Evolutionary conservation across 2,797 vertebrate genomes (phyloP), one percentile per base, ranked within the genome.

Genomic region (Galago senegalensis): DNA sequence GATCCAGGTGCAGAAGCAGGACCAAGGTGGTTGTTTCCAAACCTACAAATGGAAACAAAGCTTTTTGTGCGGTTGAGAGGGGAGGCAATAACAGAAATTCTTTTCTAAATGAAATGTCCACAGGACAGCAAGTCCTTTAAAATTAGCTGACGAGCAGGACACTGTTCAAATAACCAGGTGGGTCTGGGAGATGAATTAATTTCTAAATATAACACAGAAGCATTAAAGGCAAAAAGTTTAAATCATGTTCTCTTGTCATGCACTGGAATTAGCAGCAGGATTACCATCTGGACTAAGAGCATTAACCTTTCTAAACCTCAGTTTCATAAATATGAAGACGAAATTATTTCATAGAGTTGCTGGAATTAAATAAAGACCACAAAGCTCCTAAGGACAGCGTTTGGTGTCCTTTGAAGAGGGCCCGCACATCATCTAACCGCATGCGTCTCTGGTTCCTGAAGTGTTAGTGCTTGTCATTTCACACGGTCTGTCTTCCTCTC

Each of bases 11-110:
- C 46, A 27, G 37, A 20, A 88, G 49, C 86, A 72, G 60, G 76
- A 60, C 84, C 65, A 86, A 72, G 89, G 65, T 43, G 34, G 29
- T 27, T 89, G 70, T 87, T 87, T 96, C 31, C 72, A 58, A 91
- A 89, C 69, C 58, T 75, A 61, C 3, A 61, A 79, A 1, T 95
- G n/a, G 16, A 96, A 96, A 90, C 37, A 85, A 75, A 88, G 69
- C 40, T 73, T 82, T 87, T 70, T 37, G 18, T 23, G 29, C 23
- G 49, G 72, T 8, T 7, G 72, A 27, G 72, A 23, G 49, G 76
- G 12, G 46, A 79, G 31, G 49, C 6, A 43, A 21, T 37, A 65
- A 80, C 53, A 89, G 63, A 88, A 67, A 95, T 65, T 58, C 43
- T 46, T 80, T 82, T 43, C 72, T 87, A 72, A 91, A 80, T 70